Base-by-base conservation (phyloP, 2,113 vertebrate genomes). In the Pseudopodoces humilis region DNA sequence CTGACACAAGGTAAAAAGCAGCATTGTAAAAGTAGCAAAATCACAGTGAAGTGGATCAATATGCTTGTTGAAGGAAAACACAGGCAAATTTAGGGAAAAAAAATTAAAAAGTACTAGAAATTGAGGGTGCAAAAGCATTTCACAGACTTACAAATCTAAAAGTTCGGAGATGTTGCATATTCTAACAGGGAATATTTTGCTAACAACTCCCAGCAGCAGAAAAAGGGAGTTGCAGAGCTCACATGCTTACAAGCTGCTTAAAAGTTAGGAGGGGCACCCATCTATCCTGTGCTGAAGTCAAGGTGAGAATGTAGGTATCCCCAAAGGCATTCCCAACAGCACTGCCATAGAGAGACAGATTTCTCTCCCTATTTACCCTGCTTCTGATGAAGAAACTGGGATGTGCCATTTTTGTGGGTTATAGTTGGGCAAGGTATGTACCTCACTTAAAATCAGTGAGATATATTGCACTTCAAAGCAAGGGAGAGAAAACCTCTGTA, bases 151-250 rank as follows among this genome's bases (percentile, higher is more conserved):
- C 2, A 58, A 76, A 10, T 62, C 27, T 64, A 37, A 47, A 86
- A 49, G 25, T n/a, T 72, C 0, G 0, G 56, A 59, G n/a, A 31
- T 35, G 33, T 9, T 70, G 31, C 49, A 33, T 10, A 41, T 2
- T 52, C 37, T 59, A 13, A 50, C 5, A 28, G 0, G 3, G 31
- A 76, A 44, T 13, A 18, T 49, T 90, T 47, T 10, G 12, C 9
- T 46, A 53, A 58, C n/a, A 86, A 37, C 17, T 58, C 19, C 16
- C 19, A 37, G 31, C 41, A 71, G 59, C 22, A 76, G 11, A 67
- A 81, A 56, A 14, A 19, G 17, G 21, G 28, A 71, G 39, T 12
- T 64, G 33, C 44, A 71, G 41, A 76, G 33, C 21, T 76, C 24
- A 43, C 7, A 14, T 39, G 33, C 27, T 59, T 28, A 2, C 46